A percentile compares a stretch with the other conserved stretches of the same genome.
Conservation (phyloP, 2,888 invertebrate species). For the Amaurobius ferox region DNA sequence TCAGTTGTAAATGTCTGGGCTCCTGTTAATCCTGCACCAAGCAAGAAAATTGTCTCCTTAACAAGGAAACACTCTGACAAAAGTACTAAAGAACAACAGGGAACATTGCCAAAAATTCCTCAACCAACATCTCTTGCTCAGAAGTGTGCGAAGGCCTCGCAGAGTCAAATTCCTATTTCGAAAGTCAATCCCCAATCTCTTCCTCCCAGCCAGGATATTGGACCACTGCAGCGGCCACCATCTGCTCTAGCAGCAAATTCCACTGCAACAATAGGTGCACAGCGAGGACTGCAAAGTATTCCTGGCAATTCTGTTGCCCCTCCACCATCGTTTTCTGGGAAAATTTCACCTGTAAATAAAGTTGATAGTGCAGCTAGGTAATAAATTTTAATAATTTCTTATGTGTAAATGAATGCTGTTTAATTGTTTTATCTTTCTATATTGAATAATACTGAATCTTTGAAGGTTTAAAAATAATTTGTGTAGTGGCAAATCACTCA, state of each 20-base stretch:
- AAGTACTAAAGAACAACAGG: constrained; percentile 35
- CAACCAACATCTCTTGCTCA: constrained; percentile 73
- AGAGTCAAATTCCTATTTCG: constrained; percentile 46
- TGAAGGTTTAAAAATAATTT: no score
- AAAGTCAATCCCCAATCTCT: constrained; percentile 41
- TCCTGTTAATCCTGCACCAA: constrained; percentile 54
- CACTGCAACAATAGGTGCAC: constrained; percentile 48
- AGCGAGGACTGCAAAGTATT: constrained; percentile 34
- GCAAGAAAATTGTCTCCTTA: constrained; percentile 42
- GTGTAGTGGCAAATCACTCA: no score
- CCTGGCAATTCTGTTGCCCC: constrained; percentile 29
- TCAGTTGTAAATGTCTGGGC: constrained; percentile 74
- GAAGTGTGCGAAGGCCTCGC: constrained; percentile 74
- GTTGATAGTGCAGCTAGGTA: constrained; percentile 43
- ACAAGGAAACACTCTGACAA: constrained; percentile 44
- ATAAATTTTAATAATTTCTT: not conserved
- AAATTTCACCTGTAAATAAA: constrained; percentile 16
- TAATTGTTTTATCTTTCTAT: no score
- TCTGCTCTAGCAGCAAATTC: constrained; percentile 17
- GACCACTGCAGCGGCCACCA: constrained; percentile 49
- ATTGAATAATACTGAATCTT: no score
- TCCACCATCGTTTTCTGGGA: constrained; percentile 17
- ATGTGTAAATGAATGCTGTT: no score
- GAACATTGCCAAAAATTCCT: not conserved
- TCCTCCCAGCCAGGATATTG: constrained; percentile 51